A percentile compares a stretch with the other conserved stretches of the same genome.
phyloP scores from a whole-genome alignment of 2,888 invertebrate species.

The Cryptocheilus praepositus region DNA sequence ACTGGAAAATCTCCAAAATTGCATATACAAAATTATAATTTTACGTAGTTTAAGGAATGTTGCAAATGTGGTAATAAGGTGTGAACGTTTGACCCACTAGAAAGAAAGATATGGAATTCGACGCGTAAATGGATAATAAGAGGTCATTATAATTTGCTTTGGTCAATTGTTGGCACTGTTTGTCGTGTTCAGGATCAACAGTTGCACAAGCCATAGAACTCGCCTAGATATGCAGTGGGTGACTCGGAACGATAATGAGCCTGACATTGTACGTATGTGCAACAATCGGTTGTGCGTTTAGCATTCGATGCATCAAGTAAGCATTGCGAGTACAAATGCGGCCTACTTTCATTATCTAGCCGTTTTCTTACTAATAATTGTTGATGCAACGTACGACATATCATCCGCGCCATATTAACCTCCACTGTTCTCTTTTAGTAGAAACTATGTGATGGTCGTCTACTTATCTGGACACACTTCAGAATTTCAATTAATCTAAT shows the following conservation, averaged over 20 bases:
- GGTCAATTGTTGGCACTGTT: constrained; percentile 38
- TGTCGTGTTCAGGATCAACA: constrained; percentile 24
- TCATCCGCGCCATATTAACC: too few relatives aligned
- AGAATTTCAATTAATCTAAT: too few relatives aligned
- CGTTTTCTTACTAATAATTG: background rate
- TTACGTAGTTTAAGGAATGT: too few relatives aligned
- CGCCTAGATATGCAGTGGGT: constrained; percentile 38
- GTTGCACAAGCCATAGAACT: constrained; percentile 17
- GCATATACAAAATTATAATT: too few relatives aligned
- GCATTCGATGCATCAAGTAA: constrained; percentile 15
- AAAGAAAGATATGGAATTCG: background rate
- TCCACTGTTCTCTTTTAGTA: too few relatives aligned
- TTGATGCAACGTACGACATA: too few relatives aligned
- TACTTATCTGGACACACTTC: too few relatives aligned
- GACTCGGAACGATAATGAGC: constrained; percentile 33
- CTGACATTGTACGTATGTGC: constrained; percentile 24
- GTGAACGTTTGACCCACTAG: too few relatives aligned
- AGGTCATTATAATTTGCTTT: constrained; percentile 27
- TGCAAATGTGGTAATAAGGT: too few relatives aligned
- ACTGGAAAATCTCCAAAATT: too few relatives aligned
- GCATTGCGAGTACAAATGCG: constrained; percentile 30
- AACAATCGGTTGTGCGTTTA: constrained; percentile 12
- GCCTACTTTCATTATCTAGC: constrained; percentile 22
- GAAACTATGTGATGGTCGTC: too few relatives aligned
- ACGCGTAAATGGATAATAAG: background rate